These are phyloP conservation scores for Clytia hemisphaerica DNA, from an alignment of 30 jellyfish, hydroid and myxozoan genomes.

Conservation along the genomic window DNA sequence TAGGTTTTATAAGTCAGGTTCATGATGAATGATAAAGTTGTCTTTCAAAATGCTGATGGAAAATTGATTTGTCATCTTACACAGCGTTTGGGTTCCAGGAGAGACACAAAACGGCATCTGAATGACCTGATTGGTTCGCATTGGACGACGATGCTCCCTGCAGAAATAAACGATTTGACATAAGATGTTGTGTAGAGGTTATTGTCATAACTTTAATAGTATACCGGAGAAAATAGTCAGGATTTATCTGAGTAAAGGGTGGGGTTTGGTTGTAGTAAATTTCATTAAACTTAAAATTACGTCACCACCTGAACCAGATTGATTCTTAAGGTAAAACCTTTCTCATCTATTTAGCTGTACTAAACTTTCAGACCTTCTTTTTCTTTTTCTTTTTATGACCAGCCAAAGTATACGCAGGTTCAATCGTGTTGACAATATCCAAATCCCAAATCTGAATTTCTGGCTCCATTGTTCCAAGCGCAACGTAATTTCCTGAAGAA, in stretches of 20 bases:
- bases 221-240: too few relatives aligned
- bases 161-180: too few relatives aligned
- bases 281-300: too few relatives aligned
- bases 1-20: too few relatives aligned
- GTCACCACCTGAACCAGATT: not conserved
- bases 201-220: too few relatives aligned
- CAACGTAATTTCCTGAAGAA: slow-evolving; percentile 54
- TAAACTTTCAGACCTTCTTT: slow-evolving; percentile 26
- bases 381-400: slow-evolving; percentile 66
- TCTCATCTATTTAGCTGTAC: not conserved
- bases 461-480: slow-evolving; percentile 96
- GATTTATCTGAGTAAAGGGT: too few relatives aligned
- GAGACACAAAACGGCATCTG: slow-evolving; percentile 78
- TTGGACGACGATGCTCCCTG: slow-evolving; percentile 32
- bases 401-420: slow-evolving; percentile 64
- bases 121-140: too few relatives aligned
- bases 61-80: slow-evolving; percentile 10
- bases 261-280: too few relatives aligned
- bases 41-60: not conserved
- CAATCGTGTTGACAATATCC: slow-evolving; percentile 78
- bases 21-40: too few relatives aligned
- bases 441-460: slow-evolving; percentile 84
- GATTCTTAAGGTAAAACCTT: not conserved
- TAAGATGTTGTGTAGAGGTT: too few relatives aligned
- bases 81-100: slow-evolving; percentile 83